Evolutionary conservation across 2,113 vertebrate genomes (phyloP), one percentile per base, ranked within the genome.

Genomic region (Excalfactoria chinensis): DNA sequence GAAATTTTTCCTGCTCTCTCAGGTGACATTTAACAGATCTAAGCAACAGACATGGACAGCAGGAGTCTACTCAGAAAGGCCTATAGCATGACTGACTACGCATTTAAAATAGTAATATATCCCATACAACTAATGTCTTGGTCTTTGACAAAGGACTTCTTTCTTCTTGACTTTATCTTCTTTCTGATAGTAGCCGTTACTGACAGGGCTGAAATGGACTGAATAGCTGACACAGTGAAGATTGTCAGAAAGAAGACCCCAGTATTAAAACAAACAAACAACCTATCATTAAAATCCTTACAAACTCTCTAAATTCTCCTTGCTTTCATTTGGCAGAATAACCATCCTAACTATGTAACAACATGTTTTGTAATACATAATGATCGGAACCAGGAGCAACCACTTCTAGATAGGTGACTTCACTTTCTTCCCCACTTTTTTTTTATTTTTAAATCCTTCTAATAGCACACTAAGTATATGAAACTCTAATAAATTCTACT

Each of bases 1-100:
- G 30, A 91, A 67, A 11, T 86, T 93, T 94, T 91, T 92, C 60
- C 71, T 88, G 51, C 80, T 89, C 71, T 93, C 88, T 86, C 35
- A 84, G 55, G 78, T 93, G 89, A 96, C 79, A 89, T 93, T 92
- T 83, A 93, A 85, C 94, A 96, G 94, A 90, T 87, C 79, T 59
- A n/a, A 18, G 30, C 91, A 95, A 84, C 75, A 94, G 84, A 80
- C 28, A 64, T 18, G 26, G 56, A 60, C 78, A 89, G 68, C 3
- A 7, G 85, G 35, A 44, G 35, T 51, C 81, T 84, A 55, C 19
- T 70, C 60, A 63, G 77, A 40, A 95, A 89, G 56, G 60, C 37
- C 70, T 84, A 63, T 30, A 43, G 28, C 63, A 92, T 49, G 53
- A 90, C 67, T 73, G 71, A 85, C 78, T 92, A 93, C 93, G 81